Evolutionary conservation across 2,888 invertebrate species (phyloP).

Genomic region (Syrista parreyssii): DNA sequence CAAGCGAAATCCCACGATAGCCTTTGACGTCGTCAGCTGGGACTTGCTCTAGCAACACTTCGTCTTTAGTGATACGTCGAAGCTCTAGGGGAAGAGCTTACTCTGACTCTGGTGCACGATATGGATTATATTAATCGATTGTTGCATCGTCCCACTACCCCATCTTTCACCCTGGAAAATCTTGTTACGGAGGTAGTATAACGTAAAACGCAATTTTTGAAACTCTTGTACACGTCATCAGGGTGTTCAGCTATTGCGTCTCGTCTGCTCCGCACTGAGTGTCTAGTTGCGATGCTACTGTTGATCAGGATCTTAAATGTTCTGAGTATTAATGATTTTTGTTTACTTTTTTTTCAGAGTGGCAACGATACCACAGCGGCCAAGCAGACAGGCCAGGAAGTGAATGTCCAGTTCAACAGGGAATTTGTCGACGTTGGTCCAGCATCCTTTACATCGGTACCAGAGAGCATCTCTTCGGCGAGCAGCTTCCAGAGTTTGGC

Average conservation of each 20-base stretch:
- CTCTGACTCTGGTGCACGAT: conserved; percentile 3
- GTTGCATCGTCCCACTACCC: conserved; percentile 39
- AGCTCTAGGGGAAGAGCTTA: background rate
- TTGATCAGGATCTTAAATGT: background rate
- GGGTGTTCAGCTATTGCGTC: background rate
- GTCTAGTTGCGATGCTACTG: background rate
- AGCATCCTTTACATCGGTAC: conserved; percentile 12
- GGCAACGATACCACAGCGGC: conserved; percentile 26
- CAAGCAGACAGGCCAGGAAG: conserved; percentile 49
- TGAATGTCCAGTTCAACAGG: conserved; percentile 55
- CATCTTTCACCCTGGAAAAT: conserved; percentile 28
- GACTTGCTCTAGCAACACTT: background rate
- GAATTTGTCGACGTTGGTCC: conserved; percentile 51
- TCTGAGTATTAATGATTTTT: background rate
- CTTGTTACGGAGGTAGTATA: conserved; percentile 36
- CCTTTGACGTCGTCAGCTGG: background rate
- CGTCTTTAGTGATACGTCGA: background rate
- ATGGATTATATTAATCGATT: conserved; percentile 56
- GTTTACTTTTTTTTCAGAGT: conserved; percentile 28
- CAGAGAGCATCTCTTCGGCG: conserved; percentile 51
- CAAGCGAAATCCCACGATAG: background rate
- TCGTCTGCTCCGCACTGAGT: background rate
- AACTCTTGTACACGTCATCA: background rate
- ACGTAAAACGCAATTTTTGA: background rate
- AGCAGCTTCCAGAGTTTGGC: conserved; percentile 57